Evolutionary conservation across 1,140 invertebrate species (phyloP), one percentile per base, ranked within the genome.

Genomic region (Drosophila grimshawi): DNA sequence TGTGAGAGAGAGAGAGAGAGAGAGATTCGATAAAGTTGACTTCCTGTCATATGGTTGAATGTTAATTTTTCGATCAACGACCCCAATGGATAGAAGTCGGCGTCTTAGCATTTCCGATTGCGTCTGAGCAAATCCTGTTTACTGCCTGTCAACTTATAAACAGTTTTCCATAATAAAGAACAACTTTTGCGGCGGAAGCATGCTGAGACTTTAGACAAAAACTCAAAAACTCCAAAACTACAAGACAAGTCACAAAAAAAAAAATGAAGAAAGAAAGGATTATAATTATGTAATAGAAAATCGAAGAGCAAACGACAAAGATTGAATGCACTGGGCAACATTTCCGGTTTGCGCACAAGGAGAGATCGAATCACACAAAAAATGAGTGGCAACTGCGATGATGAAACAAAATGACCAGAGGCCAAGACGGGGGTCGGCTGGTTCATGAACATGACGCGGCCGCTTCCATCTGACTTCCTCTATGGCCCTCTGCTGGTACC

Each of bases 81-180:
- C 30, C 75, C 64, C 55, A 59, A 78, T 67, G 49, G 41, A 30
- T 30, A 19, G 11, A 66, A 49, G 69, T 67, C 55, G 52, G 19
- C 61, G 66, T 81, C 66, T 72, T 66, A 67, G 55, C 76, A 57
- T 65, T 83, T 83, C 80, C 80, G 83, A 82, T 73, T 67, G 71
- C 59, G 45, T 78, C 52, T 52, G 70, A 51, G 46, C 79, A 86
- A 86, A 86, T 86, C 83, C 82, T 86, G 83, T 86, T 86, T 86
- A 86, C 79, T 86, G 82, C 83, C 79, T 86, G 82, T 86, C 83
- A 80, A 86, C 82, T 86, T 86, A 86, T 70, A 85, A 80, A 86
- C 81, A 86, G 80, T 85, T 85, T 86, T 86, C 81, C 67, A 80
- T 86, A 74, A 86, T 71, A 86, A 85, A 62, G 67, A 75, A 68